A percentile compares a stretch with the other conserved stretches of the same genome.
phyloP scores from a whole-genome alignment of 2,888 invertebrate genomes.

The Stegana nigrithorax region DNA sequence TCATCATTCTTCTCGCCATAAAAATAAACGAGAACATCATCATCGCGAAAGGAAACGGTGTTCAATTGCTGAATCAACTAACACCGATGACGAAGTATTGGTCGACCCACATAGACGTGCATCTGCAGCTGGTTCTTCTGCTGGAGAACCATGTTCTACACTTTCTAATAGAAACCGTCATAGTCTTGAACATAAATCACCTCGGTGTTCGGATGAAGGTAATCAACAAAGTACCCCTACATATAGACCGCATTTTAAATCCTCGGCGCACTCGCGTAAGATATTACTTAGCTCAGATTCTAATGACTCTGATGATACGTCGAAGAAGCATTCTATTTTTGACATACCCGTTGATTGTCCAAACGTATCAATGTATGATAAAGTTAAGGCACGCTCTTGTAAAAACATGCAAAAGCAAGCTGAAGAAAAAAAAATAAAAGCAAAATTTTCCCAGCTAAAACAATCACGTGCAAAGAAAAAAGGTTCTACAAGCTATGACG shows the following conservation, averaged over 20 bases:
- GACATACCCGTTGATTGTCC: conserved; percentile 87
- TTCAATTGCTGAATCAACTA: conserved; percentile 49
- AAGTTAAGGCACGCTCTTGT: conserved; percentile 92
- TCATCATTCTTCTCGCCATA: conserved; percentile 61
- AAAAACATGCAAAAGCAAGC: conserved; percentile 94
- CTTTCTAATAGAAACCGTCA: conserved; percentile 43
- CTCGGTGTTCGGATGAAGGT: conserved; percentile 48
- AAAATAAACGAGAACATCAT: conserved; percentile 61
- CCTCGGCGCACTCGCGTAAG: conserved; percentile 55
- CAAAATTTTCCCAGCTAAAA: conserved; percentile 88
- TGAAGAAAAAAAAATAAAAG: conserved; percentile 90
- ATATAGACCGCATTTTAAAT: conserved; percentile 45
- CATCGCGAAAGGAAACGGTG: conserved; percentile 67
- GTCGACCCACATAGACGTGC: conserved; percentile 50
- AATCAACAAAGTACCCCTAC: conserved; percentile 47
- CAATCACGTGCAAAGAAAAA: conserved; percentile 91
- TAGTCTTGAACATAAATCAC: conserved; percentile 55
- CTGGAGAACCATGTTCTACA: conserved; percentile 44
- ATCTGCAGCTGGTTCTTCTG: conserved; percentile 52
- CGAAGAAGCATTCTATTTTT: conserved; percentile 90
- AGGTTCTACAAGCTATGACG: conserved; percentile 88
- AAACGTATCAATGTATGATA: conserved; percentile 98
- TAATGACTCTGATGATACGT: conserved; percentile 72
- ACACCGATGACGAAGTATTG: conserved; percentile 55
- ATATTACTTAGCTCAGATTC: conserved; percentile 77